phyloP scores from a whole-genome alignment of 2,113 vertebrate species.

The Brachionichthys hirsutus region DNA sequence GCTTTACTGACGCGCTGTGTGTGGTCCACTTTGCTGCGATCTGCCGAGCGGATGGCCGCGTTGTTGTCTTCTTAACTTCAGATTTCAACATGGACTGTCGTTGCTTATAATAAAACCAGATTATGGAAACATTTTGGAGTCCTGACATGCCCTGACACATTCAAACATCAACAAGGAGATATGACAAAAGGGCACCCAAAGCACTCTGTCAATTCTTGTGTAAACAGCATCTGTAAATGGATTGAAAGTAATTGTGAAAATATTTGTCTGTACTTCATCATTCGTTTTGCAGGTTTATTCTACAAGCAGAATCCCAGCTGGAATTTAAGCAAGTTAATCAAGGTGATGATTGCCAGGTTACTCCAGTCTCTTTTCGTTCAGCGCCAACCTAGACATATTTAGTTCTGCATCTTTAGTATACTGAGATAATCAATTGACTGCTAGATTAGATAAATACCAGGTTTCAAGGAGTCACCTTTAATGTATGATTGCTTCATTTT shows the following conservation, averaged over 20 bases:
- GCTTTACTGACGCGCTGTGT: conserved; percentile 66
- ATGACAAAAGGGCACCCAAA: conserved; percentile 69
- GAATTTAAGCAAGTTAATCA: conserved; percentile 28
- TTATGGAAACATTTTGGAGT: conserved; percentile 78
- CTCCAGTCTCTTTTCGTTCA: conserved; percentile 3
- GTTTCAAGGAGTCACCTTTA: not conserved
- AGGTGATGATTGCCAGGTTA: conserved; percentile 43
- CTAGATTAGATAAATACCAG: too few species aligned
- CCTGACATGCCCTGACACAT: conserved; percentile 70
- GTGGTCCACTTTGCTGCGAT: conserved; percentile 70
- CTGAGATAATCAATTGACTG: too few species aligned
- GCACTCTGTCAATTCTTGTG: conserved; percentile 51
- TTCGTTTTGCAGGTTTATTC: conserved; percentile 58
- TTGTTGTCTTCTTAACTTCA: conserved; percentile 74
- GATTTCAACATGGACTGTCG: conserved; percentile 73
- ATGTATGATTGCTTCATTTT: not conserved
- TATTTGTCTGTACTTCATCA: conserved; percentile 65
- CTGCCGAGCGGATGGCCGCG: conserved; percentile 51
- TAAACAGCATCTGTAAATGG: conserved; percentile 63
- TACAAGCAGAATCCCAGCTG: conserved; percentile 47
- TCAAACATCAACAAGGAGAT: conserved; percentile 78
- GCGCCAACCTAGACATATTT: not conserved
- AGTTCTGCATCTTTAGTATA: not conserved
- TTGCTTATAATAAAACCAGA: conserved; percentile 81
- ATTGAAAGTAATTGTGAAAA: conserved; percentile 48